Evolutionary conservation across 2,113 vertebrate species (phyloP).

Genomic region (Chelonoidis abingdonii): DNA sequence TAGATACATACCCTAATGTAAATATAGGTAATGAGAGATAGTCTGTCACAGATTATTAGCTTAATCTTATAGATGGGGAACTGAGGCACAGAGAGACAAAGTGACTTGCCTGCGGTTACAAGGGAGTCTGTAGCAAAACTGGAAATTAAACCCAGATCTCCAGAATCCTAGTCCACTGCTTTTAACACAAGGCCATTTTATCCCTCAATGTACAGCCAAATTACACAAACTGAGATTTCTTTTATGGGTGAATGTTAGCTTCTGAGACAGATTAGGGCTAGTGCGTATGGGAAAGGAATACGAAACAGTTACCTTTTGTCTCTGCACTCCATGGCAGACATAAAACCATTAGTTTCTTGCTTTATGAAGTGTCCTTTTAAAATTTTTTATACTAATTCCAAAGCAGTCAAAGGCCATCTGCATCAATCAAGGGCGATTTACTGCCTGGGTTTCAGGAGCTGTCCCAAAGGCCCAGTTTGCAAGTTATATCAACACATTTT

Average conservation of each 20-base stretch:
- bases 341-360: not conserved
- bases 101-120: not conserved
- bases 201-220: not conserved
- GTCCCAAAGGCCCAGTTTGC: slow-evolving; percentile 47
- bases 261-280: slow-evolving; percentile 22
- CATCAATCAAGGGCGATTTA: slow-evolving; percentile 1
- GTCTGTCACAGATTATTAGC: not conserved
- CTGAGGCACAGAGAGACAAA: not conserved
- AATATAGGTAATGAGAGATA: not conserved
- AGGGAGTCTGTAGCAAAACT: not conserved
- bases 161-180: not conserved
- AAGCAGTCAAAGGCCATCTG: slow-evolving; percentile 6
- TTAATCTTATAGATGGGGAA: not conserved
- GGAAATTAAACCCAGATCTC: not conserved
- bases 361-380: not conserved
- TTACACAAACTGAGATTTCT: not conserved
- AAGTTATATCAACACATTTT: slow-evolving; percentile 57
- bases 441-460: slow-evolving; percentile 33
- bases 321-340: not conserved
- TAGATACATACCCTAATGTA: not conserved
- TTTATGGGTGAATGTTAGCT: slow-evolving; percentile 19
- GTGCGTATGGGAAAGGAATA: slow-evolving; percentile 43
- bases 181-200: not conserved
- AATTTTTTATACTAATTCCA: not conserved
- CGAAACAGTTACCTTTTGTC: not conserved